These are phyloP conservation scores for Coleophora flavipennella DNA, from an alignment of 2,888 invertebrate genomes.

Conservation along the genomic window DNA sequence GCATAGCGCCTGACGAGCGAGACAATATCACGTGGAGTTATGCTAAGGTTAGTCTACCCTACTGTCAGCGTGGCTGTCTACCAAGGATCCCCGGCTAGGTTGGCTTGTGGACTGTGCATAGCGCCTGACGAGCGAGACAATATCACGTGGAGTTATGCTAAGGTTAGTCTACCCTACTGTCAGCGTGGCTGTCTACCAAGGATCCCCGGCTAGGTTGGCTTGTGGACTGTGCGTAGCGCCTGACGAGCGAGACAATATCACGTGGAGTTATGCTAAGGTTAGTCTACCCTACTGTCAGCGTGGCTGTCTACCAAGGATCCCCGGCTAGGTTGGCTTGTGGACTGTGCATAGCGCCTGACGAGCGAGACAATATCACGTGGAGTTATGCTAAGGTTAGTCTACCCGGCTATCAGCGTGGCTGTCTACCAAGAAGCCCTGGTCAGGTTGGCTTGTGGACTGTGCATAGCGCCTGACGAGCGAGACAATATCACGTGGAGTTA, in stretches of 20 bases:
- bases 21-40: slow-evolving; percentile 36
- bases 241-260: slow-evolving; percentile 31
- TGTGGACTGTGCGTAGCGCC: slow-evolving; percentile 67
- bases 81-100: slow-evolving; percentile 32
- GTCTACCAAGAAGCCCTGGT: slow-evolving; percentile 61
- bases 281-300: no score
- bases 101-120: slow-evolving; percentile 51
- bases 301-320: no score
- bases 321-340: slow-evolving; percentile 40
- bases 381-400: slow-evolving; percentile 55
- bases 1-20: slow-evolving; percentile 61
- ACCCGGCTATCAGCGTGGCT: slow-evolving; percentile 39
- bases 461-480: slow-evolving; percentile 61
- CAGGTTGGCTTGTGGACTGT: slow-evolving; percentile 46
- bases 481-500: slow-evolving; percentile 41
- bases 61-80: no score
- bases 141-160: slow-evolving; percentile 38
- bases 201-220: slow-evolving; percentile 36
- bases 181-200: no score
- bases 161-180: slow-evolving; percentile 35
- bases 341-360: slow-evolving; percentile 67
- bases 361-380: slow-evolving; percentile 39
- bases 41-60: slow-evolving; percentile 39
- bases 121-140: slow-evolving; percentile 52
- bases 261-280: slow-evolving; percentile 55